Evolutionary conservation across 2,113 vertebrate genomes (phyloP), one percentile per base, ranked within the genome.

Genomic region (Phaethornis superciliosus): DNA sequence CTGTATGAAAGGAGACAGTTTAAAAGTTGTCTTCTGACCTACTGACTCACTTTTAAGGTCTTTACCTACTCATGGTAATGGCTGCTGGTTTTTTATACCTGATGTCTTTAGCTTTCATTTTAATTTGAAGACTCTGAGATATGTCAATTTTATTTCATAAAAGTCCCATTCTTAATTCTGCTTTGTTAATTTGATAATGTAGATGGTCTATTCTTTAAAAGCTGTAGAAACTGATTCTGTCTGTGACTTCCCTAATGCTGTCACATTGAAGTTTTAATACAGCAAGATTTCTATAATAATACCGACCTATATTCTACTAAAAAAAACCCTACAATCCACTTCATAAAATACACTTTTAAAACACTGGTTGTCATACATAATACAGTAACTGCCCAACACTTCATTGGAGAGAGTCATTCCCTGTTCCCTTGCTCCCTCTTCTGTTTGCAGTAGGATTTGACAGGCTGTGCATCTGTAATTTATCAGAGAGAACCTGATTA

Each of bases 391-490:
- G 28, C 65, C 28, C 58, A 62, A 2, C 30, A 24, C 7, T 37
- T 8, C 9, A 49, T 40, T 10, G 19, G 37, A 67, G 77, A 84
- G 37, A 35, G 27, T 52, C 32, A 44, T 95, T 95, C 76, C 65
- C 40, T 60, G 85, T 89, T 93, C 47, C n/a, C 12, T 28, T 89
- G 91, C 94, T 90, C 93, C 95, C 94, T 88, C 94, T 96, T 79
- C 91, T 93, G 95, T 92, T 64, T 42, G 79, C 68, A 88, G 69
- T 24, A 51, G 52, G 88, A 7, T 83, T 54, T 91, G 71, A 77
- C 79, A 82, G 47, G 26, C 44, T 69, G 15, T 42, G 46, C 22
- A 5, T 59, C 54, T 32, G 10, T 58, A 47, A 32, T 9, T 3
- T 51, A 13, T 64, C 32, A 24, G 37, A 51, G 37, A 12, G 2